phyloP scores from a whole-genome alignment of 1,140 invertebrate genomes.

The Drosophila hydei region DNA sequence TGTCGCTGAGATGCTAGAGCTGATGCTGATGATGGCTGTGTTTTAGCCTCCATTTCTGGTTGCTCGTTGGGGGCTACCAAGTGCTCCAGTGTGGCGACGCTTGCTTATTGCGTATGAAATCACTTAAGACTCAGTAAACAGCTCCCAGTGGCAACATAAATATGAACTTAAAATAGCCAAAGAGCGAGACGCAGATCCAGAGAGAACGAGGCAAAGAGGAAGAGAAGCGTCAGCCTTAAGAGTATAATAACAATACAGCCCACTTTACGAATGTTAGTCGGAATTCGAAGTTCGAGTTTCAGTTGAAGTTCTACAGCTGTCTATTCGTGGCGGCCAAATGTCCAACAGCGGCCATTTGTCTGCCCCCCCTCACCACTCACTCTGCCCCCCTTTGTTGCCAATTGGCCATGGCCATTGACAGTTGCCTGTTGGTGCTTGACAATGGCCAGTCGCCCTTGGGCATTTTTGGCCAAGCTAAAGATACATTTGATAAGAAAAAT shows the following conservation, averaged over 20 bases:
- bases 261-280: neutral
- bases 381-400: neutral
- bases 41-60: neutral
- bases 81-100: conserved; percentile 33
- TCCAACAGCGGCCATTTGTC: conserved; percentile 17
- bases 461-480: neutral
- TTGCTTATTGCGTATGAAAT: conserved; percentile 60
- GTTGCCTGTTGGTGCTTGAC: conserved; percentile 17
- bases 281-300: neutral
- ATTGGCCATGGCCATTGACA: conserved; percentile 6
- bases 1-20: neutral
- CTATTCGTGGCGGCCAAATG: conserved; percentile 17
- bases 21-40: neutral
- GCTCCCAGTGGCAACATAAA: conserved; percentile 75
- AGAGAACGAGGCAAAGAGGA: neutral
- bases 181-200: neutral
- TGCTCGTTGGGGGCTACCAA: conserved; percentile 13
- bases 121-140: conserved; percentile 73
- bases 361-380: neutral
- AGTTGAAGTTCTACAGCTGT: conserved; percentile 14
- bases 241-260: conserved; percentile 23
- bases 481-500: no score
- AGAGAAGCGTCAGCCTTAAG: neutral
- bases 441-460: neutral
- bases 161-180: conserved; percentile 59